A percentile compares a stretch with the other conserved stretches of the same genome.
Conservation (phyloP, 2,113 vertebrate genomes). For the Hippoglossus stenolepis region DNA sequence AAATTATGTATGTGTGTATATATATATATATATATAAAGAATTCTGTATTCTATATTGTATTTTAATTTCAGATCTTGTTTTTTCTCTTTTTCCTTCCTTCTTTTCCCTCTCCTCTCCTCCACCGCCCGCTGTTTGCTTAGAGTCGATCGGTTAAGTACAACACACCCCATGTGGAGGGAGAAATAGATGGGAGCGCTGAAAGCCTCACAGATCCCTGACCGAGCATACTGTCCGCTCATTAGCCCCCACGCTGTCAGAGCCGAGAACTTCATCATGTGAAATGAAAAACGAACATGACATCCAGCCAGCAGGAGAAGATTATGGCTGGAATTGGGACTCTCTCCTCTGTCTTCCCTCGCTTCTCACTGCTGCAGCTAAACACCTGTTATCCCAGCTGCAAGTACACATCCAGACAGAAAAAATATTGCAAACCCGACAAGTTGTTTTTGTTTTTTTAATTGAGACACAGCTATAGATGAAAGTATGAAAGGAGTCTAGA, state of each 20-base stretch:
- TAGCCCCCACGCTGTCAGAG: neutral
- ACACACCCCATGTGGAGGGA: slow-evolving; percentile 49
- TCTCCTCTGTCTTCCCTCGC: neutral
- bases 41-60: too few species aligned
- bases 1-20: too few species aligned
- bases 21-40: too few species aligned
- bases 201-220: slow-evolving; percentile 41
- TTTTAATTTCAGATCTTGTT: neutral
- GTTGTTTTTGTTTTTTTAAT: too few species aligned
- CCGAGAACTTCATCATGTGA: neutral
- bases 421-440: neutral
- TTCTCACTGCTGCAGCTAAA: neutral
- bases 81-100: neutral
- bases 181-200: neutral
- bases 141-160: slow-evolving; percentile 15
- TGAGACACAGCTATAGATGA: too few species aligned
- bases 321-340: neutral
- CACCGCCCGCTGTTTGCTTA: slow-evolving; percentile 36
- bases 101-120: neutral
- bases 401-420: neutral
- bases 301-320: slow-evolving; percentile 29
- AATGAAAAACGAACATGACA: slow-evolving; percentile 16
- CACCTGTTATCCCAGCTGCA: neutral
- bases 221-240: slow-evolving; percentile 42
- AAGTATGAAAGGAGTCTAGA: too few species aligned